Evolutionary conservation across 1,140 invertebrate genomes (phyloP), one percentile per base, ranked within the genome.

Genomic region (Neuroterus valhalla): DNA sequence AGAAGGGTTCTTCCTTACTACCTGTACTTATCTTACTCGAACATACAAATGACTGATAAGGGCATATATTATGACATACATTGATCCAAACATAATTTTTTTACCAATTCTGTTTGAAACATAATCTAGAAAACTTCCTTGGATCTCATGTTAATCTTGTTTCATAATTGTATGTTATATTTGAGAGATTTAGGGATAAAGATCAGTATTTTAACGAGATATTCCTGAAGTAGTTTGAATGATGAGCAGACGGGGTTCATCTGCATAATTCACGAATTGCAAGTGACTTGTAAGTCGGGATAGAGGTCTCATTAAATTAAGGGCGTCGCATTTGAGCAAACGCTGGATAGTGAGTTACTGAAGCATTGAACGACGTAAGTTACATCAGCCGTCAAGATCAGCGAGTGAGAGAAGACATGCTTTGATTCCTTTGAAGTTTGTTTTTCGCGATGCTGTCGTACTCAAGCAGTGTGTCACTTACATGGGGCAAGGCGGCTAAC

Each of bases 401-500:
- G 75, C 76, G 78, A 78, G 70, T 44, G 66, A 72, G 78, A 79
- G 76, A 42, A 80, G 72, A 75, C 78, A 82, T 77, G 77, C 72
- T 76, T 76, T 74, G 73, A 50, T 78, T 77, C 74, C 79, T 82
- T 83, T 82, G 78, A 82, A 82, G 77, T 83, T 73, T 66, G 31
- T 55, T 80, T 70, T 55, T 76, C 74, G 68, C 72, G 72, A 75
- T 75, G 77, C 78, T 75, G 42, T 71, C 66, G 52, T 52, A 75
- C 74, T 75, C 81, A 82, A 82, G 42, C 76, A 78, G 82, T 85
- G 81, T 79, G 81, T 81, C 78, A 84, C 82, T 85, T 82, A 80
- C 77, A 75, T 80, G 77, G 75, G 73, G 52, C 69, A 80, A 79
- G 75, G 80, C 75, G 74, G 79, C 75, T 76, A 80, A 78, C 74